Evolutionary conservation across 2,797 vertebrate species (phyloP).

Genomic region (Carduelis carduelis): DNA sequence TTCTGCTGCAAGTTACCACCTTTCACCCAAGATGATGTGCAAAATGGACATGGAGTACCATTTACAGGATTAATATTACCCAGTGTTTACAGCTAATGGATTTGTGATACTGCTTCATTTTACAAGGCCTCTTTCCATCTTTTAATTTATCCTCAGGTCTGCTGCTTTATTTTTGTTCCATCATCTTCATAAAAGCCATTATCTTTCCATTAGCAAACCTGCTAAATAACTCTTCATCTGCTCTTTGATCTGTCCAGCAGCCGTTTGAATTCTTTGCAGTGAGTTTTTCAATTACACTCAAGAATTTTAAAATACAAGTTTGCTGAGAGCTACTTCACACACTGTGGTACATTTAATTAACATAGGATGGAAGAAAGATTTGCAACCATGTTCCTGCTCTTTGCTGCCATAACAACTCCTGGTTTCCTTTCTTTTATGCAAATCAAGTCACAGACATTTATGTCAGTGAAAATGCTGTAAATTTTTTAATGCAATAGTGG

Average conservation of each 20-base stretch:
- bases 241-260: conserved; percentile 67
- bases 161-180: conserved; percentile 52
- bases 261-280: conserved; percentile 51
- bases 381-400: conserved; percentile 24
- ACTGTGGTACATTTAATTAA: conserved; percentile 20
- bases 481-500: conserved; percentile 22
- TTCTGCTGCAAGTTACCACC: conserved; percentile 43
- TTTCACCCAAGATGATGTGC: conserved; percentile 39
- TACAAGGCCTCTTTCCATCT: conserved; percentile 52
- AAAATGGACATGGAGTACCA: conserved; percentile 30
- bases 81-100: conserved; percentile 50
- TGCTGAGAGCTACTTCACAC: conserved; percentile 50
- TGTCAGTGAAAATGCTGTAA: conserved; percentile 14
- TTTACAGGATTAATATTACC: conserved; percentile 60
- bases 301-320: conserved; percentile 61
- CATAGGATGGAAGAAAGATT: not conserved
- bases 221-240: conserved; percentile 56
- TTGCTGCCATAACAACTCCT: conserved; percentile 64
- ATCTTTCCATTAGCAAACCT: conserved; percentile 69
- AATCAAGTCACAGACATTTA: conserved; percentile 64
- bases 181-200: conserved; percentile 65
- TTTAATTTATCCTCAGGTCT: conserved; percentile 59
- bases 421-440: conserved; percentile 71
- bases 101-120: conserved; percentile 52
- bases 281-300: conserved; percentile 59